phyloP scores from a whole-genome alignment of 2,797 vertebrate species.

The Perodicticus potto region DNA sequence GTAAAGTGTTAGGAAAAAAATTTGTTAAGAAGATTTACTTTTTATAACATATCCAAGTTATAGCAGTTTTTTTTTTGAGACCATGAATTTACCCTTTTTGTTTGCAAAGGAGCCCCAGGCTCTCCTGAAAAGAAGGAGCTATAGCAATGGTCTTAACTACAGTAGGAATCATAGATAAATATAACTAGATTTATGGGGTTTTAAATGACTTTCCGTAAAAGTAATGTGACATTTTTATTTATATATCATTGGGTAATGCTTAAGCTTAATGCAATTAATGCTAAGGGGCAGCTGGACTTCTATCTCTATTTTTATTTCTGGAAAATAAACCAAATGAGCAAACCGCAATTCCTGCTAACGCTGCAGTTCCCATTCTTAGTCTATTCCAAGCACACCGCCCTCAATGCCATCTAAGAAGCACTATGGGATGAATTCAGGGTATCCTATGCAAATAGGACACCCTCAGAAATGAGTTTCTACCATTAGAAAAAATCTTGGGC shows the following conservation, averaged over 20 bases:
- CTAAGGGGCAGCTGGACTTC: not conserved
- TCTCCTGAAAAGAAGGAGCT: not conserved
- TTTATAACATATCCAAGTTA: not conserved
- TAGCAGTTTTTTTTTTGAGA: not conserved
- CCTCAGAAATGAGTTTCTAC: not conserved
- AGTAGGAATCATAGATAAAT: not conserved
- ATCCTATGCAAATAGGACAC: not conserved
- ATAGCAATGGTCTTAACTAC: not conserved
- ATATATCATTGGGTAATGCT: not conserved
- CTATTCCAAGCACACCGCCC: not conserved
- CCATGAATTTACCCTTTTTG: not conserved
- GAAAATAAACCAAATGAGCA: not conserved
- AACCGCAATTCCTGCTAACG: not conserved
- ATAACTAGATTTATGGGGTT: not conserved
- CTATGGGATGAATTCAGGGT: not conserved
- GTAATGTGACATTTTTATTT: conserved; percentile 11
- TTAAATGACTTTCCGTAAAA: conserved; percentile 50
- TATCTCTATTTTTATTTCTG: conserved; percentile 19
- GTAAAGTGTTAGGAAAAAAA: not conserved
- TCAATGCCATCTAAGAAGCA: not conserved
- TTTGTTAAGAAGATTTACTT: not conserved
- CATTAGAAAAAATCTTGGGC: not conserved
- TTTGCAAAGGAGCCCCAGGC: not conserved
- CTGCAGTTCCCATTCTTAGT: not conserved
- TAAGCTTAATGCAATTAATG: not conserved